phyloP scores from a whole-genome alignment of 2,113 vertebrate species.

The Mandrillus leucophaeus region DNA sequence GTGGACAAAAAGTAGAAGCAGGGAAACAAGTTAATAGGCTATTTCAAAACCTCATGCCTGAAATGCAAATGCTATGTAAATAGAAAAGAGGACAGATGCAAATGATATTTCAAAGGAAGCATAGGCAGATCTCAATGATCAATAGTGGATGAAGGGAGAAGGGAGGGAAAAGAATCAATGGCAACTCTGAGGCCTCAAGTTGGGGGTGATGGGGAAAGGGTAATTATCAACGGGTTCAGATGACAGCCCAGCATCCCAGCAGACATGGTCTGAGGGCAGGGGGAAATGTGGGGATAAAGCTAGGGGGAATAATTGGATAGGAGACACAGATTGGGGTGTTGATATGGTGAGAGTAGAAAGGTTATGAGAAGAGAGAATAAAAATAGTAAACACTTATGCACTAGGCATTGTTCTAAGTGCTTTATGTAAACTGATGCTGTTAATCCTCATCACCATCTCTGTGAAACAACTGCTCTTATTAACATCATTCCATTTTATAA shows the following conservation, averaged over 20 bases:
- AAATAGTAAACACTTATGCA: not conserved
- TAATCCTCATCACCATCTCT: not conserved
- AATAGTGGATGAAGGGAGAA: not conserved
- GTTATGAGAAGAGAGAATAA: constrained; percentile 1
- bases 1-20: not conserved
- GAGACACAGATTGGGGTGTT: not conserved
- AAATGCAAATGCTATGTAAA: constrained; percentile 26
- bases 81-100: not conserved
- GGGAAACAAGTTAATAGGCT: not conserved
- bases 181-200: not conserved
- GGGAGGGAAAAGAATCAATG: not conserved
- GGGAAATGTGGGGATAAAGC: not conserved
- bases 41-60: constrained; percentile 18
- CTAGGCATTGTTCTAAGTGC: not conserved
- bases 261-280: not conserved
- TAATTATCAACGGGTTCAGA: not conserved
- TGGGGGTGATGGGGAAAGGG: not conserved
- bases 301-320: not conserved
- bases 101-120: constrained; percentile 19
- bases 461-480: not conserved
- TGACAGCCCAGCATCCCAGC: not conserved
- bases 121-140: not conserved
- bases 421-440: not conserved
- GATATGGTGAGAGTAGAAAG: not conserved
- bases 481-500: not conserved